Percentiles rank a stretch among this genome's conserved stretches.
Conservation (phyloP, 2,888 invertebrate species). For the Beris chalybata region DNA sequence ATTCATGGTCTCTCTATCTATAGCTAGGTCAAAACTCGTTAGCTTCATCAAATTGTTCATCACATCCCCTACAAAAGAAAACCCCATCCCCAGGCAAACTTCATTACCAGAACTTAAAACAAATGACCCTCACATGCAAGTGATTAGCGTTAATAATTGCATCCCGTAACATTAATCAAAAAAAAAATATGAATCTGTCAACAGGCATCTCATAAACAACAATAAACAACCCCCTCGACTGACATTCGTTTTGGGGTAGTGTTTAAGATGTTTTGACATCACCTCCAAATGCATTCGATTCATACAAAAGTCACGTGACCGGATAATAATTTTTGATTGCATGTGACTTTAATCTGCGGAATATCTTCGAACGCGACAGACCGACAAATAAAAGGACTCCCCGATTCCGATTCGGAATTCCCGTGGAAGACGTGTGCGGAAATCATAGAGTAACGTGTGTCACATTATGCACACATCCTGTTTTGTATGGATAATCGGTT, state of each 20-base stretch:
- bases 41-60: too few relatives aligned
- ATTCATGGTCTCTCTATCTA: too few relatives aligned
- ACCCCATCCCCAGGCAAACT: too few relatives aligned
- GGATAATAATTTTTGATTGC: constrained; percentile 35
- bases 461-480: constrained; percentile 51
- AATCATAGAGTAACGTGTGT: constrained; percentile 46
- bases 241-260: constrained; percentile 17
- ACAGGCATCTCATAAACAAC: constrained; percentile 3
- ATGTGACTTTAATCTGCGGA: constrained; percentile 28
- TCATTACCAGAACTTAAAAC: too few relatives aligned
- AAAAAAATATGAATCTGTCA: constrained; percentile 26
- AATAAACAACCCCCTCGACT: background rate
- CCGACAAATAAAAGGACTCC: background rate
- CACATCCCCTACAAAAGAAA: too few relatives aligned
- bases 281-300: constrained; percentile 22
- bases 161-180: constrained; percentile 67
- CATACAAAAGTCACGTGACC: constrained; percentile 35
- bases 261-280: constrained; percentile 32
- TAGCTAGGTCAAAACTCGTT: too few relatives aligned
- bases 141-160: constrained; percentile 99
- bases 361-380: constrained; percentile 7
- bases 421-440: constrained; percentile 42
- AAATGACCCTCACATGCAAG: constrained; percentile 64
- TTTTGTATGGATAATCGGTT: constrained; percentile 43
- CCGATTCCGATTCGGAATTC: constrained; percentile 32